A percentile compares a stretch with the other conserved stretches of the same genome.
phyloP scores from a whole-genome alignment of 2,797 vertebrate genomes.

The Eulemur coronatus region DNA sequence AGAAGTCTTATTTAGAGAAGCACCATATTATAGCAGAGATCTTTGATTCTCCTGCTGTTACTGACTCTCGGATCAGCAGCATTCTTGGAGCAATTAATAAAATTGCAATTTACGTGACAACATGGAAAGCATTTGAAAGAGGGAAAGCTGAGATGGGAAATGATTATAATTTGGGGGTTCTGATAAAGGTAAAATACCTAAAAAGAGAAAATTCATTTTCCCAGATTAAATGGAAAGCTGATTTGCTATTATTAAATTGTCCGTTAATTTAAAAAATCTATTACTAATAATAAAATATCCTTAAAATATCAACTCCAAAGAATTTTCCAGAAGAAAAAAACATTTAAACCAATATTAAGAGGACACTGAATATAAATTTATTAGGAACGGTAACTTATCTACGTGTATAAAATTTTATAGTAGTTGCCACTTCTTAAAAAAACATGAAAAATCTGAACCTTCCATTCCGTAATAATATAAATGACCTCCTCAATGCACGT shows the following conservation, averaged over 20 bases:
- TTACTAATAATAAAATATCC: neutral
- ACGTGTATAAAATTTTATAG: neutral
- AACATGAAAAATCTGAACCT: neutral
- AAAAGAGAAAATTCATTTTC: slow-evolving; percentile 10
- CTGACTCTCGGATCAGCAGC: neutral
- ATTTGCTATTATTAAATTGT: neutral
- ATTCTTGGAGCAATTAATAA: neutral
- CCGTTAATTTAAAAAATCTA: neutral
- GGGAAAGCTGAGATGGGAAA: neutral
- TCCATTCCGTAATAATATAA: neutral
- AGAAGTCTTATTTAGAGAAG: neutral
- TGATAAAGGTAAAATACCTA: neutral
- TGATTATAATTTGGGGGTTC: neutral
- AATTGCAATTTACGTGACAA: neutral
- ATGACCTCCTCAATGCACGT: neutral
- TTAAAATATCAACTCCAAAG: slow-evolving; percentile 11
- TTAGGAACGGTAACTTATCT: neutral
- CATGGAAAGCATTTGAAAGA: neutral
- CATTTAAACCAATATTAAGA: neutral
- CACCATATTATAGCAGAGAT: neutral
- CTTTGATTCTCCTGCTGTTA: neutral
- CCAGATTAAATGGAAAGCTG: neutral
- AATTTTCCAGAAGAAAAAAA: neutral
- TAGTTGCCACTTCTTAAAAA: neutral
- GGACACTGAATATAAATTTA: neutral